phyloP scores from a whole-genome alignment of 2,888 invertebrate species.

The Empis stercorea region DNA sequence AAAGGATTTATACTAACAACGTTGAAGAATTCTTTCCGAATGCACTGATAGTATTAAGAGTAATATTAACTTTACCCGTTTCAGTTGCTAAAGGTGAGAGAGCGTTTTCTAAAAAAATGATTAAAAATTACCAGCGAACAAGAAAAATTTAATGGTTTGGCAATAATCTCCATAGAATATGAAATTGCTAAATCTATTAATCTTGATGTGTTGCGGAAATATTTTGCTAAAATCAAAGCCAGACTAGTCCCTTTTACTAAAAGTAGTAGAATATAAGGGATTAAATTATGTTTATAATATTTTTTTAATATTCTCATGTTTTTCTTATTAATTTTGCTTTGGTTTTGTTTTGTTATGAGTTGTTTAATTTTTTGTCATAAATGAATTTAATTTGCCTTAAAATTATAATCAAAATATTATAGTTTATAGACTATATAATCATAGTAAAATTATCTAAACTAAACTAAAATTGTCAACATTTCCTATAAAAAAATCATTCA shows the following conservation, averaged over 20 bases:
- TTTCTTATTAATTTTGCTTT: background rate
- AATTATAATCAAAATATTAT: background rate
- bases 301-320: background rate
- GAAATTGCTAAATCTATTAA: background rate
- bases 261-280: no score
- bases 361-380: background rate
- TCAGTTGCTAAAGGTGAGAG: background rate
- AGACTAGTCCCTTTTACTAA: conserved; percentile 1
- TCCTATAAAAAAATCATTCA: no score
- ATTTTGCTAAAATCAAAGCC: conserved; percentile 3
- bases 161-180: background rate
- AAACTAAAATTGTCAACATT: no score
- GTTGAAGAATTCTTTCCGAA: background rate
- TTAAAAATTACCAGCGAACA: conserved; percentile 3
- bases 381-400: background rate
- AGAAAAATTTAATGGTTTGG: conserved; percentile 4
- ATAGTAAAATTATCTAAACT: no score
- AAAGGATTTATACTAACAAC: background rate
- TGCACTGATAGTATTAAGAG: background rate
- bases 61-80: background rate
- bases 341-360: background rate
- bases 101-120: conserved; percentile 1
- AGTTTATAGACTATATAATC: background rate
- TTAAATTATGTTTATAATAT: background rate
- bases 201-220: background rate